Base-by-base conservation (phyloP, 1,140 invertebrate genomes). In the Drosophila quadrilineata region DNA sequence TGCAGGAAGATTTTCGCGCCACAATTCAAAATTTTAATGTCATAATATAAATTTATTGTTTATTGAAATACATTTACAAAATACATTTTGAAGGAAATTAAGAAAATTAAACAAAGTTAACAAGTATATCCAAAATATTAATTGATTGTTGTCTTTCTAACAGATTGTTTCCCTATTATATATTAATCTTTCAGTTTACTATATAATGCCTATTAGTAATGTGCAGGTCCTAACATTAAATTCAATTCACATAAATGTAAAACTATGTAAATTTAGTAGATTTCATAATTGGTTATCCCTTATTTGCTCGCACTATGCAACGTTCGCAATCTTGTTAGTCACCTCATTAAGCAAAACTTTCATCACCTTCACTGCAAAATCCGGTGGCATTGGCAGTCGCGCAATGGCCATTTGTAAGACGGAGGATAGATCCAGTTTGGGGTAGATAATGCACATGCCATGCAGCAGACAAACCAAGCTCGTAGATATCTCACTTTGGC, bases 401-500 rank as follows among this genome's bases (percentile, higher is more conserved):
- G 88, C 88, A 22, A 89, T 41, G 4, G 88, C 74, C 22, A 88
- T 71, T 57, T 87, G 85, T 0, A 90, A 46, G 6, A 88, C 70
- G 3, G 68, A 28, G 45, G 74, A 88, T 1, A 87, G 66, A 54
- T 89, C 73, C 10, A 87, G 54, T 12, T 77, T 73, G 4, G 77
- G 63, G 31, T 65, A 77, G 3, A 88, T 70, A 31, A 88, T 75
- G 65, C 76, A 65, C 52, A 90, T 69, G 16, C 79, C 88, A 38
- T 79, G 71, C 16, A 89, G 71, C 43, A 89, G 31, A 28, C 74
- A 88, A 14, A 76, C 76, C 6, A 89, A 49, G 35, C 80, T 77
- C 38, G 89, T 84, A 57, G 90, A 36, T 53, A 80, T 73, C 57
- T 74, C 53, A 86, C 91, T 65, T 87, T 91, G 59, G 60, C 89